phyloP scores from a whole-genome alignment of 1,140 invertebrate genomes.

The Platorchestia sp. region DNA sequence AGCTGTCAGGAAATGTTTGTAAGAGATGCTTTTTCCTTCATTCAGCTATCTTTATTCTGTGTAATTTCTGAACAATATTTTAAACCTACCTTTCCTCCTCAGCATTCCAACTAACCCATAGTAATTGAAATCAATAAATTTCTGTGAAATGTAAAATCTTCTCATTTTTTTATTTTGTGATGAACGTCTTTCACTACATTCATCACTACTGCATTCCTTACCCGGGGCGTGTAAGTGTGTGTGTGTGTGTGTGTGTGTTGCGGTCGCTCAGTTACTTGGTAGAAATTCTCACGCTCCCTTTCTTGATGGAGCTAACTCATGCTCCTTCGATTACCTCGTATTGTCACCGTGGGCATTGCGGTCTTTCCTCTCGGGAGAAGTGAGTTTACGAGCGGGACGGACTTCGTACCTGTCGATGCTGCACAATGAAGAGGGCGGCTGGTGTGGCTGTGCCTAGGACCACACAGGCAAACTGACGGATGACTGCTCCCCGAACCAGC shows the following conservation, averaged over 20 bases:
- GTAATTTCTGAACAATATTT: background rate
- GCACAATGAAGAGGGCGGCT: background rate
- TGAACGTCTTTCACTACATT: too few species aligned
- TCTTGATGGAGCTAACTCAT: background rate
- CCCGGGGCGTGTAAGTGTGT: background rate
- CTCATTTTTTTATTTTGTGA: background rate
- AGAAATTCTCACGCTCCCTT: background rate
- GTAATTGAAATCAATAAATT: background rate
- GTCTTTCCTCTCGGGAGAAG: background rate
- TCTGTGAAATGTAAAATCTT: background rate
- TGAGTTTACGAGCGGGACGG: background rate
- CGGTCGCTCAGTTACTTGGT: background rate
- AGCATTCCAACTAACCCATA: background rate
- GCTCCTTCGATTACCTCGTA: background rate
- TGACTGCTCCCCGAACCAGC: background rate
- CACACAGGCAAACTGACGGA: constrained; percentile 6
- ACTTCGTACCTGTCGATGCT: background rate
- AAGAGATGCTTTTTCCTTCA: background rate
- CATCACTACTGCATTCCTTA: background rate
- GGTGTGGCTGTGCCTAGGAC: background rate
- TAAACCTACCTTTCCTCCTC: background rate
- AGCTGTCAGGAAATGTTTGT: background rate
- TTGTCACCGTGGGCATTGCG: background rate
- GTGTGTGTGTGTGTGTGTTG: background rate
- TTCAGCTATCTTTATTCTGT: background rate